Evolutionary conservation across 1,140 invertebrate species (phyloP).

Genomic region (Lordiphosa clarofinis): DNA sequence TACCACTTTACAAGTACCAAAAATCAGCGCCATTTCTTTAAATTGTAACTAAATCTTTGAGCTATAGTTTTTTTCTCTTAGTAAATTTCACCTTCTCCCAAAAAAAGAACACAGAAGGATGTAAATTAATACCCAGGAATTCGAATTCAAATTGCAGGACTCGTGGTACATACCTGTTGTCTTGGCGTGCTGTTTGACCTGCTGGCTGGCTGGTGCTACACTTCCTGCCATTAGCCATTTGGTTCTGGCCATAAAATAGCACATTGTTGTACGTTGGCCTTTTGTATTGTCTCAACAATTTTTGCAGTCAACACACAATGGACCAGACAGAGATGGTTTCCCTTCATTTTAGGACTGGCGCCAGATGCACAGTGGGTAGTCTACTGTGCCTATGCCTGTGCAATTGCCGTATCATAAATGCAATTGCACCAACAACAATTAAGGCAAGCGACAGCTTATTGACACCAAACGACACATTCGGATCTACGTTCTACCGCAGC

Average conservation of each 20-base stretch:
- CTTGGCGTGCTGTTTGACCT: conserved; percentile 7
- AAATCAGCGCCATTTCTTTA: too few species aligned
- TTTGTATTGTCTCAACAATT: conserved; percentile 33
- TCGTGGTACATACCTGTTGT: too few species aligned
- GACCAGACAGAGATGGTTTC: conserved; percentile 49
- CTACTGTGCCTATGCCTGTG: conserved; percentile 13
- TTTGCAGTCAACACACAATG: conserved; percentile 45
- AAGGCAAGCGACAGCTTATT: conserved; percentile 9
- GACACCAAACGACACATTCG: conserved; percentile 9
- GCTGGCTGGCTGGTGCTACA: conserved; percentile 10
- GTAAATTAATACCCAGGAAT: too few species aligned
- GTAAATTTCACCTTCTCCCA: too few species aligned
- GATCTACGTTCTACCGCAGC: background rate
- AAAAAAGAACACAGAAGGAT: too few species aligned
- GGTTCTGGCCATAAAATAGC: conserved; percentile 47
- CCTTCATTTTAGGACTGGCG: conserved; percentile 64
- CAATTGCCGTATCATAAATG: conserved; percentile 28
- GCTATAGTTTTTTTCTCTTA: too few species aligned
- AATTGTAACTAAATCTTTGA: too few species aligned
- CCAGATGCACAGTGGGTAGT: conserved; percentile 62
- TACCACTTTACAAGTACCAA: too few species aligned
- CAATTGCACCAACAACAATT: conserved; percentile 13
- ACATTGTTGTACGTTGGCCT: conserved; percentile 27
- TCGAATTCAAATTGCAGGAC: too few species aligned
- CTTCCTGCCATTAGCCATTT: conserved; percentile 31